Evolutionary conservation across 64 coral and sea anemone genomes (phyloP).

Genomic region (Dendrophyllia cribrosa): DNA sequence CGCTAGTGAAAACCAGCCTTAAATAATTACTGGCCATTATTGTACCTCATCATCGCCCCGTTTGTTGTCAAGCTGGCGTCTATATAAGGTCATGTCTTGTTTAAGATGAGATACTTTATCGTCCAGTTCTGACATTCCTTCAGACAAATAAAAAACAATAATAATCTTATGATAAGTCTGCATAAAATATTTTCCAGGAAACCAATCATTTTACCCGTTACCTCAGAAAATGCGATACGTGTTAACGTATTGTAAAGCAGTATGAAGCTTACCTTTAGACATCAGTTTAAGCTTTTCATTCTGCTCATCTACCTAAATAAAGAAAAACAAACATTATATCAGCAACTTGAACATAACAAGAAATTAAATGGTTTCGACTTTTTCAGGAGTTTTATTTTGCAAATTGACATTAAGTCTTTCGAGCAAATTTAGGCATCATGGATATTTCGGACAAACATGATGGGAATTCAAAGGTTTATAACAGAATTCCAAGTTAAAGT

Average conservation of each 20-base stretch:
- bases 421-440: no score
- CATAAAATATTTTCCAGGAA: no score
- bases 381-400: no score
- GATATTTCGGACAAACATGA: no score
- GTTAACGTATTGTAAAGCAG: no score
- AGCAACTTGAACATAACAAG: neutral
- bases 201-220: no score
- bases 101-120: conserved; percentile 61
- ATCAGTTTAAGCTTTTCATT: neutral
- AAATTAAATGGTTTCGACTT: neutral
- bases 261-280: neutral
- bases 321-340: neutral
- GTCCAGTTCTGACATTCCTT: conserved; percentile 72
- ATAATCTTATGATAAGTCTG: no score
- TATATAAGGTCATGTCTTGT: conserved; percentile 74
- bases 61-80: conserved; percentile 69
- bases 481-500: no score
- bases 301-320: neutral
- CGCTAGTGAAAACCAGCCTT: no score
- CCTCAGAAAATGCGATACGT: no score
- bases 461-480: no score
- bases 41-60: conserved; percentile 90
- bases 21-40: neutral
- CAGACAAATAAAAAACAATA: neutral
- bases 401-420: no score